Evolutionary conservation across 2,113 vertebrate genomes (phyloP).

Genomic region (Neoarius graeffei): DNA sequence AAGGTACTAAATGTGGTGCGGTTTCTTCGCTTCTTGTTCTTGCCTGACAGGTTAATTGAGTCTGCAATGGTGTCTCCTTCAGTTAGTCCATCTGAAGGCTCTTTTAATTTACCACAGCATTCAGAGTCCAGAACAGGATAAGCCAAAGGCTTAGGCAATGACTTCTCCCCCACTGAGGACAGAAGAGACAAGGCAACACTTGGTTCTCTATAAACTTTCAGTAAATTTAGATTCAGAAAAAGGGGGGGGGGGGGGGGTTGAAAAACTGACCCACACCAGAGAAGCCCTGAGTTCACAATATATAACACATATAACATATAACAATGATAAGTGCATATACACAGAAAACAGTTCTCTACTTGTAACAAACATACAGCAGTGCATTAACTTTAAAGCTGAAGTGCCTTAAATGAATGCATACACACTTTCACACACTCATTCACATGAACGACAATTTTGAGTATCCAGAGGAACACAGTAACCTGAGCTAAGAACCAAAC

Average conservation of each 20-base stretch:
- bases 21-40: constrained; percentile 90
- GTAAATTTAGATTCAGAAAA: background rate
- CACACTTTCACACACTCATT: background rate
- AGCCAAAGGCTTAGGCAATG: constrained; percentile 72
- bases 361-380: background rate
- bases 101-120: constrained; percentile 74
- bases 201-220: background rate
- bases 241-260: too few relatives aligned
- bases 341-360: background rate
- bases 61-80: constrained; percentile 72
- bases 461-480: background rate
- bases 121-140: constrained; percentile 76
- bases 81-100: constrained; percentile 50
- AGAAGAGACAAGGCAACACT: constrained; percentile 2
- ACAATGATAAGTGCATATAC: background rate
- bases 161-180: constrained; percentile 69
- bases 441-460: background rate
- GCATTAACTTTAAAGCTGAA: background rate
- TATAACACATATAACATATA: background rate
- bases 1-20: constrained; percentile 93
- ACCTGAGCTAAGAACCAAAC: background rate
- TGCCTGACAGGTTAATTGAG: constrained; percentile 79
- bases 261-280: background rate
- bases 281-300: background rate
- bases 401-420: background rate